Evolutionary conservation across 2,113 vertebrate species (phyloP), one percentile per base, ranked within the genome.

Genomic region (Notechis scutatus): DNA sequence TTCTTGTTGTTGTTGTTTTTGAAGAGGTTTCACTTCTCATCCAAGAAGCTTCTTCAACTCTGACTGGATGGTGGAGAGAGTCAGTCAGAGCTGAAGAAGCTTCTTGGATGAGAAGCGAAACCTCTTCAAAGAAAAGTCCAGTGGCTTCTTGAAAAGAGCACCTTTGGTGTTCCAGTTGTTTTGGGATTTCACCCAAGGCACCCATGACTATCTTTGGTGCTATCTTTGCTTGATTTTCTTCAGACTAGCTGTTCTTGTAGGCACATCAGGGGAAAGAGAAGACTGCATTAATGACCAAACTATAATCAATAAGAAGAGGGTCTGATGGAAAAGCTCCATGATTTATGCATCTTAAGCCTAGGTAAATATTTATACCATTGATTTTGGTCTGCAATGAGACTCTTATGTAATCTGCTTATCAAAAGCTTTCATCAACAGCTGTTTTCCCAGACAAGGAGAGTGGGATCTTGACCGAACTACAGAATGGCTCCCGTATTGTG

Each of bases 351-450:
- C 1, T 92, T 94, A 96, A 96, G 96, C 87, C 61, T 95, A 94
- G 94, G 94, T 94, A 97, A 97, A 97, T 97, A 97, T 97, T 96
- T 97, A 95, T 96, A 95, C 91, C 4, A 97, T 97, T 95, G 95
- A 97, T 97, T 97, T 95, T 61, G 91, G 10, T 52, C 12, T 85
- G 85, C 64, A 94, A 90, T 86, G 94, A 94, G 20, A 93, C 87
- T 92, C 50, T 95, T 95, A 54, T 95, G 92, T 50, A 59, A 90
- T n/a, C 88, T 61, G 34, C 87, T 57, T 87, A 95, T 94, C 47
- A 93, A 91, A 95, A 92, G 52, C 88, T 6, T 90, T 56, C 81
- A 12, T 94, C 94, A 94, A 47, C 4, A 85, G 10, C 4, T 24
- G 54, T 90, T 93, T 94, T 96, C 95, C 91, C 20, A 91, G 54